These are phyloP conservation scores for Taeniopygia guttata DNA, from an alignment of 2,797 vertebrate genomes.

Conservation along the genomic window DNA sequence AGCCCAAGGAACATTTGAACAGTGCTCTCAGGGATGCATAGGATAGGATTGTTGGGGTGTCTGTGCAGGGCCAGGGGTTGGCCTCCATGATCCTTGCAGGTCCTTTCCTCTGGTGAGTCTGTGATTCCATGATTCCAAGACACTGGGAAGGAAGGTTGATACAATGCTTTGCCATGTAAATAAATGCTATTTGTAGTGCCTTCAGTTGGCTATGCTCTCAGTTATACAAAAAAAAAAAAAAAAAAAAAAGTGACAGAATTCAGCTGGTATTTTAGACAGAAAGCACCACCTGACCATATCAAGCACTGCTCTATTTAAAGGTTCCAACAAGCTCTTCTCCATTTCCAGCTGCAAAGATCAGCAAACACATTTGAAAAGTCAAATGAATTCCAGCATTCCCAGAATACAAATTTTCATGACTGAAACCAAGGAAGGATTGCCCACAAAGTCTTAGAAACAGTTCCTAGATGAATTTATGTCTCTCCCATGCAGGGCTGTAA, in stretches of 20 bases:
- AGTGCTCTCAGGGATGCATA: fast-evolving
- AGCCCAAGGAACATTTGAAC: background rate
- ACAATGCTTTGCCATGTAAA: background rate
- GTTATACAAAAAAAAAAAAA: background rate
- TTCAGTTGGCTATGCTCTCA: background rate
- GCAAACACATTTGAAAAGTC: background rate
- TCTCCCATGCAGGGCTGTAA: background rate
- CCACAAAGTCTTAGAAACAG: background rate
- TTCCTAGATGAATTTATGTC: background rate
- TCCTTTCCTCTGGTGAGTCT: background rate
- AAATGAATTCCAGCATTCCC: background rate
- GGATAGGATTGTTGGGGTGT: background rate
- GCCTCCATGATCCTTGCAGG: fast-evolving
- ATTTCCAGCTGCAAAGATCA: background rate
- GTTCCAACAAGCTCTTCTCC: background rate
- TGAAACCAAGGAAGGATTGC: background rate
- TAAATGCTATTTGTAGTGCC: background rate
- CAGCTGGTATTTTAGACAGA: background rate
- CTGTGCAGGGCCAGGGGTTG: background rate
- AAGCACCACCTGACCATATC: background rate
- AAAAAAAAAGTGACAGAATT: background rate
- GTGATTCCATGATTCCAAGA: background rate
- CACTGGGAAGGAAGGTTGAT: fast-evolving
- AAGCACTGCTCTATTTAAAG: background rate
- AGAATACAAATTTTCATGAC: background rate